Percentiles rank a stretch among this genome's conserved stretches.
phyloP scores from a whole-genome alignment of 2,888 invertebrate species.

The Drosophila quinaria region DNA sequence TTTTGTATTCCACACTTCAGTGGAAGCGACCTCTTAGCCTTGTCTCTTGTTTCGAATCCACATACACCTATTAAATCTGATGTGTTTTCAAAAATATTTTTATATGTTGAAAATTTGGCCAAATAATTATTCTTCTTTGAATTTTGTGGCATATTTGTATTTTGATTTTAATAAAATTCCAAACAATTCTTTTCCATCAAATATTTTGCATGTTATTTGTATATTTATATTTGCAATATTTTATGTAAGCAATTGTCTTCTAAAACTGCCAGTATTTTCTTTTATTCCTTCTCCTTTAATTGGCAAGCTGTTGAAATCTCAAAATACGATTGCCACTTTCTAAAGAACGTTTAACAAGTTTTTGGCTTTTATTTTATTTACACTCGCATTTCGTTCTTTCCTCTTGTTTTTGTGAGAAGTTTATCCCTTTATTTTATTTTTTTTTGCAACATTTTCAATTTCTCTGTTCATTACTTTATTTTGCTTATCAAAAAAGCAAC shows the following conservation, averaged over 20 bases:
- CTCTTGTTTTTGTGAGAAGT: constrained; percentile 16
- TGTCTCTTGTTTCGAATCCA: neutral
- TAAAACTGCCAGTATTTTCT: neutral
- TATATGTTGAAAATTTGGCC: neutral
- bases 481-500: constrained; percentile 66
- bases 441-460: constrained; percentile 64
- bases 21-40: neutral
- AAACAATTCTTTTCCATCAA: no score
- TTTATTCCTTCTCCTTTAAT: constrained; percentile 21
- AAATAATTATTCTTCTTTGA: neutral
- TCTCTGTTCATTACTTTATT: constrained; percentile 72
- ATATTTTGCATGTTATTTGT: neutral
- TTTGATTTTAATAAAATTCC: no score
- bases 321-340: constrained; percentile 32
- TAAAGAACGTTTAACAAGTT: constrained; percentile 34
- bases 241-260: neutral
- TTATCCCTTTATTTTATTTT: constrained; percentile 12
- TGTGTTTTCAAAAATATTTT: neutral
- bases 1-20: neutral
- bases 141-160: neutral
- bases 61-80: neutral
- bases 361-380: constrained; percentile 37
- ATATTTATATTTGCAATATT: neutral
- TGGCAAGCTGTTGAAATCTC: constrained; percentile 23
- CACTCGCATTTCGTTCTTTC: constrained; percentile 21